A percentile compares a stretch with the other conserved stretches of the same genome.
These are phyloP conservation scores for Pasiphila rectangulata DNA, from an alignment of 2,888 invertebrate genomes.

Conservation along the genomic window DNA sequence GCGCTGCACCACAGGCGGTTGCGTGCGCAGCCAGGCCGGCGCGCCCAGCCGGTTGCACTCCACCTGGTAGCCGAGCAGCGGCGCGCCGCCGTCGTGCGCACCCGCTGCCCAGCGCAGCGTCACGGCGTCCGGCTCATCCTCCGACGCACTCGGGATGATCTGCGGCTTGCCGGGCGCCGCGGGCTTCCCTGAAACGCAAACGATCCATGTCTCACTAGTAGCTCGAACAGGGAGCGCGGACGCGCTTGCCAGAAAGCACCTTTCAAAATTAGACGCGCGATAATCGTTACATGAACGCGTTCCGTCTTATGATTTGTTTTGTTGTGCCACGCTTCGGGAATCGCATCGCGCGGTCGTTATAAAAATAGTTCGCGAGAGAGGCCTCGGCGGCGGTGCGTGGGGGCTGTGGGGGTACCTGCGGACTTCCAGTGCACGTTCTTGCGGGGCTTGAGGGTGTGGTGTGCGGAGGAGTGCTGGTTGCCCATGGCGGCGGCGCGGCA, in stretches of 20 bases:
- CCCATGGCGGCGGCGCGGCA: conserved; percentile 79
- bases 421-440: conserved; percentile 92
- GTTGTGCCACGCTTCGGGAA: conserved; percentile 75
- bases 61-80: conserved; percentile 90
- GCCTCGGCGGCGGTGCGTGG: conserved; percentile 34
- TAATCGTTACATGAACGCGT: conserved; percentile 73
- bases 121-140: conserved; percentile 89
- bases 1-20: conserved; percentile 85
- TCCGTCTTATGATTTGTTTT: conserved; percentile 76
- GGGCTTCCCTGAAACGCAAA: conserved; percentile 84
- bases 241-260: conserved; percentile 65
- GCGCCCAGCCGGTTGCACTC: conserved; percentile 86
- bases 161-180: conserved; percentile 91
- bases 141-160: conserved; percentile 85
- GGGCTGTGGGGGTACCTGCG: conserved; percentile 82
- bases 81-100: conserved; percentile 91
- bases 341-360: conserved; percentile 68
- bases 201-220: conserved; percentile 30
- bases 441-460: conserved; percentile 79
- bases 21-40: conserved; percentile 90
- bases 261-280: conserved; percentile 73
- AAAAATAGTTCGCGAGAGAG: conserved; percentile 67
- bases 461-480: conserved; percentile 76
- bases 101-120: conserved; percentile 92
- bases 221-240: conserved; percentile 36